Evolutionary conservation across 2,797 vertebrate genomes (phyloP).

Genomic region (Cetoscarus ocellatus): DNA sequence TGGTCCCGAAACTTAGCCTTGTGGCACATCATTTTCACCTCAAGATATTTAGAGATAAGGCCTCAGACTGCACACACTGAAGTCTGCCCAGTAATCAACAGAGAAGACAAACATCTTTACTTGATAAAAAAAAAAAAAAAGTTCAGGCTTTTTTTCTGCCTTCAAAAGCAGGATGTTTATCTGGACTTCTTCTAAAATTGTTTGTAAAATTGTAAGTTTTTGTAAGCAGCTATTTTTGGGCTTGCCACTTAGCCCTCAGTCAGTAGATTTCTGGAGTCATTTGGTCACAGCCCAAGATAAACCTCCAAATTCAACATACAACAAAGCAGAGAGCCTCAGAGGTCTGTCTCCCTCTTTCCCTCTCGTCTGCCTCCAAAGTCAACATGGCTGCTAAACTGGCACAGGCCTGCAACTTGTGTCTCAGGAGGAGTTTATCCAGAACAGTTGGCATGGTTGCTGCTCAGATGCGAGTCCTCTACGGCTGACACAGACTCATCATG

Average conservation of each 20-base stretch:
- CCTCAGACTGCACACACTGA: too few relatives aligned
- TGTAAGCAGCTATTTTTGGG: constrained; percentile 16
- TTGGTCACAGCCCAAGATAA: constrained; percentile 58
- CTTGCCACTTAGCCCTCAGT: constrained; percentile 30
- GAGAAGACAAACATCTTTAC: too few relatives aligned
- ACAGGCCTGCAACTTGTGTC: constrained; percentile 45
- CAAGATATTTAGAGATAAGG: too few relatives aligned
- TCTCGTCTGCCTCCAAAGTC: constrained; percentile 62
- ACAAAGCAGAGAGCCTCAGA: constrained; percentile 24
- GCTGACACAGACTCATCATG: constrained; percentile 25
- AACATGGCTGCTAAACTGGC: constrained; percentile 63
- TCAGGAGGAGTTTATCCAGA: constrained; percentile 47
- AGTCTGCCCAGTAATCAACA: too few relatives aligned
- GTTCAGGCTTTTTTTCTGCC: too few relatives aligned
- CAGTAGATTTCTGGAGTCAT: constrained; percentile 12
- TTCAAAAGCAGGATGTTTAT: too few relatives aligned
- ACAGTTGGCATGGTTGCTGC: constrained; percentile 24
- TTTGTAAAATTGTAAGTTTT: too few relatives aligned
- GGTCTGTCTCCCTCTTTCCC: constrained; percentile 35
- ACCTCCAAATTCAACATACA: constrained; percentile 38
- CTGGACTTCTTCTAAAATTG: too few relatives aligned
- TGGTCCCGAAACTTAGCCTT: too few relatives aligned
- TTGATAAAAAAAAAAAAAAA: too few relatives aligned
- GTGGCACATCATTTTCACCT: too few relatives aligned
- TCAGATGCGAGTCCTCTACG: constrained; percentile 18